phyloP scores from a whole-genome alignment of 2,797 vertebrate species.

The Cryptoprocta ferox region DNA sequence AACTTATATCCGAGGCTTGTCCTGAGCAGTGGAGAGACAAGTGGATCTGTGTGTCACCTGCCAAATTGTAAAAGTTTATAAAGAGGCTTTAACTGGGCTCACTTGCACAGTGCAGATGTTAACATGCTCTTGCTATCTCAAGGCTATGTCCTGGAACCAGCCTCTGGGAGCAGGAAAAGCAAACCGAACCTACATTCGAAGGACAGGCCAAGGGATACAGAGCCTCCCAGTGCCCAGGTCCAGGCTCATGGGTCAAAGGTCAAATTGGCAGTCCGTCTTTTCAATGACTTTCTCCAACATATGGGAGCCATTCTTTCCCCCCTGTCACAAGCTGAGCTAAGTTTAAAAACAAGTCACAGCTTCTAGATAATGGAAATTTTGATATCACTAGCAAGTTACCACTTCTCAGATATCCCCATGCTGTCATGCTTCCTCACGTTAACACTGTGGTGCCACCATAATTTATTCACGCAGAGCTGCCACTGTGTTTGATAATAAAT shows the following conservation, averaged over 20 bases:
- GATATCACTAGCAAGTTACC: slow-evolving; percentile 3
- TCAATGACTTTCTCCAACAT: neutral
- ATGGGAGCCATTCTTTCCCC: neutral
- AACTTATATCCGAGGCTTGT: neutral
- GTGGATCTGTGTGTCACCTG: neutral
- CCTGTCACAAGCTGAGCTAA: neutral
- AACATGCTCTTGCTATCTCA: neutral
- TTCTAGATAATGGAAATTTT: slow-evolving; percentile 57
- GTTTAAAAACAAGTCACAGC: neutral
- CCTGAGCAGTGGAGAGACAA: neutral
- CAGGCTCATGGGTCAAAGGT: neutral
- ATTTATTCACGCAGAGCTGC: neutral
- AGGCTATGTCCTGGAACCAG: neutral
- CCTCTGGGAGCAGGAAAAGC: neutral
- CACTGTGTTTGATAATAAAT: slow-evolving; percentile 30
- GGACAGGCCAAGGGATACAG: neutral
- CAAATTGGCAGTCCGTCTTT: neutral
- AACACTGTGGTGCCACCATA: accelerated
- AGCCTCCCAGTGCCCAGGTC: neutral
- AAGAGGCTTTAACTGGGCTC: neutral
- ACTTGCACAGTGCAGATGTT: neutral
- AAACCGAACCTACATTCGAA: neutral
- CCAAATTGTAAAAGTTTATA: neutral
- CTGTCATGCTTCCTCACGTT: slow-evolving; percentile 37
- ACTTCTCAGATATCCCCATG: neutral